These are phyloP conservation scores for Myrmecobius fasciatus DNA, from an alignment of 2,113 vertebrate species.

Conservation along the genomic window DNA sequence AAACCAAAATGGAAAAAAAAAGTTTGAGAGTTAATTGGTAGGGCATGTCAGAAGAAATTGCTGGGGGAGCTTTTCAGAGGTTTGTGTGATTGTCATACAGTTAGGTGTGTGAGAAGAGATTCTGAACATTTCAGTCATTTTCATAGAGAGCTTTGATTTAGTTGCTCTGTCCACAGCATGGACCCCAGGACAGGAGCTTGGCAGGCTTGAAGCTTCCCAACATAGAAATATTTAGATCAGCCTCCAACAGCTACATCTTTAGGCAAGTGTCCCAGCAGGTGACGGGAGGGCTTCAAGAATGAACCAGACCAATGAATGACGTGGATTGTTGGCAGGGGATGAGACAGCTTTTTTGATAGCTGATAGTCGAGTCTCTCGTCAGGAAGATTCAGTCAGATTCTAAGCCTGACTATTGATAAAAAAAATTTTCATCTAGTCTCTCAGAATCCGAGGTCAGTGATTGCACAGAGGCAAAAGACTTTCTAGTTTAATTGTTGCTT, in stretches of 20 bases:
- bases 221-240: not conserved
- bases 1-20: not conserved
- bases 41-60: not conserved
- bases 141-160: slow-evolving; percentile 1
- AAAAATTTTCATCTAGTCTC: not conserved
- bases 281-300: slow-evolving; percentile 9
- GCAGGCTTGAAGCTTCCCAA: not conserved
- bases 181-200: not conserved
- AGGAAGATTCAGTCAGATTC: not conserved
- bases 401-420: not conserved
- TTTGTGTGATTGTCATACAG: not conserved
- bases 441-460: not conserved
- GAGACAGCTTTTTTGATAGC: not conserved
- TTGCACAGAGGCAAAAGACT: not conserved
- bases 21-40: not conserved
- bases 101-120: not conserved
- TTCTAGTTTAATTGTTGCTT: not conserved
- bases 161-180: not conserved
- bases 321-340: not conserved
- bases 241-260: slow-evolving; percentile 14
- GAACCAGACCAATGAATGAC: not conserved
- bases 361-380: not conserved
- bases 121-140: slow-evolving; percentile 5
- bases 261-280: not conserved
- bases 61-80: not conserved